A percentile compares a stretch with the other conserved stretches of the same genome.
Conservation (phyloP, 2,113 vertebrate genomes). For the Toxotes chatareus region DNA sequence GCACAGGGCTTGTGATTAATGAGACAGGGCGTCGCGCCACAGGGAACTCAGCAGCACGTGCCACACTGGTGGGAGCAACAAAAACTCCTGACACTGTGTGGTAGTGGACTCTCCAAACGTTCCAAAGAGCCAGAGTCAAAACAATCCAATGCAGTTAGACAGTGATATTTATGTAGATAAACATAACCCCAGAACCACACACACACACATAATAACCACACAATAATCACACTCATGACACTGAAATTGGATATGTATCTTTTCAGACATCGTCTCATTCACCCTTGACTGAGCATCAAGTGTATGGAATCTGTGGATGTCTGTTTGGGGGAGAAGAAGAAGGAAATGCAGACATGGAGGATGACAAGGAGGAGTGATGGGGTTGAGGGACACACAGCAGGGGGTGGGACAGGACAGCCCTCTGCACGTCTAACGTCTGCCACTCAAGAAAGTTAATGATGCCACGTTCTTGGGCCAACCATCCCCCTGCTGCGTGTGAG, state of each 20-base stretch:
- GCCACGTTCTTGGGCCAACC: conserved; percentile 73
- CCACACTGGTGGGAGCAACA: conserved; percentile 62
- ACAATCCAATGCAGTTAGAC: conserved; percentile 10
- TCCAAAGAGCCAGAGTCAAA: conserved; percentile 32
- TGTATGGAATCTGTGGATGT: conserved; percentile 53
- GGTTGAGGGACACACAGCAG: conserved; percentile 78
- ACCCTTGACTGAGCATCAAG: conserved; percentile 72
- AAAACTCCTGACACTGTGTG: conserved; percentile 40
- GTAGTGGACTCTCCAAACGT: conserved; percentile 21
- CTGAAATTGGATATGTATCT: conserved; percentile 17
- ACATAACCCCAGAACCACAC: background rate
- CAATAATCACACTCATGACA: conserved; percentile 15
- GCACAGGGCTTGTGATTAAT: conserved; percentile 80
- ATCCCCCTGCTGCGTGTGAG: conserved; percentile 65
- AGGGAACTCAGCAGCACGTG: conserved; percentile 67
- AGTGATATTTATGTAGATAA: conserved; percentile 6
- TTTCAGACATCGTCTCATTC: conserved; percentile 46
- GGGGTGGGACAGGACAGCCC: conserved; percentile 79
- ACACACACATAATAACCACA: background rate
- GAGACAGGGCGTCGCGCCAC: conserved; percentile 70
- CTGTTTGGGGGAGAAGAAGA: conserved; percentile 40
- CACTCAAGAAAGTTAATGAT: conserved; percentile 89
- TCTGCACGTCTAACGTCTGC: conserved; percentile 87
- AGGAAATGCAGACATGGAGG: conserved; percentile 36
- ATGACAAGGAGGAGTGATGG: conserved; percentile 75